These are phyloP conservation scores for Cephus spinipes DNA, from an alignment of 2,888 invertebrate genomes.

Conservation along the genomic window DNA sequence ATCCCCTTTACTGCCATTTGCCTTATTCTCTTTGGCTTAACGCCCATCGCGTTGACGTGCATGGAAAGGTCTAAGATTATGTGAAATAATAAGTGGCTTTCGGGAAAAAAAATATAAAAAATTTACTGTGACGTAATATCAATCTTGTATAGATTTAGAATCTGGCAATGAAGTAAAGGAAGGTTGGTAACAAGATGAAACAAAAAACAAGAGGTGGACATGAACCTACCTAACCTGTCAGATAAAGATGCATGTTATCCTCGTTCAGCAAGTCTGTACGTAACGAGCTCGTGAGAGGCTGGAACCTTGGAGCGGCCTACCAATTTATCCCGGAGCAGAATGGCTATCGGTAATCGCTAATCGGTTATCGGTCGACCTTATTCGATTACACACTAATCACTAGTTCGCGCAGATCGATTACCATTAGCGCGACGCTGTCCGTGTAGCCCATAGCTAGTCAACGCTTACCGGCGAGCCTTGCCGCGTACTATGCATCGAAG, in stretches of 20 bases:
- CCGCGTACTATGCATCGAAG: not conserved
- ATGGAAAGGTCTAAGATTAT: not conserved
- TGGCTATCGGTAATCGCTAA: constrained; percentile 57
- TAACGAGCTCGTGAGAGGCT: not conserved
- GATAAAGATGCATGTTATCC: not conserved
- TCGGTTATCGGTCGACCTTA: constrained; percentile 58
- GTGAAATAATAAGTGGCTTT: not conserved
- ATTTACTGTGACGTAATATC: not conserved
- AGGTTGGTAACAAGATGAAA: not conserved
- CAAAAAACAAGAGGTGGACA: not conserved
- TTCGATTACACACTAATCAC: constrained; percentile 61
- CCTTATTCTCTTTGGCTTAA: not conserved
- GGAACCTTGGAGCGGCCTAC: not conserved
- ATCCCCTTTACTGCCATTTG: not conserved
- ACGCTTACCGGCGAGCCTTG: not conserved
- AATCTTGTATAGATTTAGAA: not conserved
- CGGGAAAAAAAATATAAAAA: not conserved
- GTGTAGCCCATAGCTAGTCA: not conserved
- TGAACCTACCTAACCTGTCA: not conserved
- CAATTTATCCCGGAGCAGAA: constrained; percentile 22
- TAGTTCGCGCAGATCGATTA: constrained; percentile 53
- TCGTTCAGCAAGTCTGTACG: not conserved
- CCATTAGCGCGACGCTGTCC: constrained; percentile 19
- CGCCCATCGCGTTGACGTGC: not conserved
- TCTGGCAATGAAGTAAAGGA: not conserved